Evolutionary conservation across 1,140 invertebrate species (phyloP).

Genomic region (Atta cephalotes): DNA sequence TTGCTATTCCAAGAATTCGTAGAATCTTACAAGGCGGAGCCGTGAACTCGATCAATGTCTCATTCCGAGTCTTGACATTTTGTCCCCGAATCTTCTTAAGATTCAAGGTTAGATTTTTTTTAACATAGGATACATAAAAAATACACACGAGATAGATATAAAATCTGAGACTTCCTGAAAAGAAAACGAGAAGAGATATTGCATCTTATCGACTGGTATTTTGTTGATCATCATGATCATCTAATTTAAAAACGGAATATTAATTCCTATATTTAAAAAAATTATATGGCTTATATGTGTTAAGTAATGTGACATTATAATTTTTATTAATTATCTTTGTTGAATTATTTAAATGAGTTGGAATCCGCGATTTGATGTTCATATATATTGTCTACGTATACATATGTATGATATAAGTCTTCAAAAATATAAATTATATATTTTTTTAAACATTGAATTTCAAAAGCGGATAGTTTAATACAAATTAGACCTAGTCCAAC

Average conservation of each 20-base stretch:
- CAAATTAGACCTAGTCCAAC: neutral
- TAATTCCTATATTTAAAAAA: neutral
- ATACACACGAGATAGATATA: neutral
- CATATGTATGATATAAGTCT: neutral
- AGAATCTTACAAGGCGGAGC: conserved; percentile 10
- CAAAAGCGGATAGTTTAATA: neutral
- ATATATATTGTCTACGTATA: neutral
- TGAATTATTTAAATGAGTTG: conserved; percentile 15
- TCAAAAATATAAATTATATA: neutral
- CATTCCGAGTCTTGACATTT: conserved; percentile 53
- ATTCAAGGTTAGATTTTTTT: conserved; percentile 65
- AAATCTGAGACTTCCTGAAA: neutral
- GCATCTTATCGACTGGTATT: neutral
- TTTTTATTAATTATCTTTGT: neutral
- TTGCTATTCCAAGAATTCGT: neutral
- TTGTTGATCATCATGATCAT: neutral
- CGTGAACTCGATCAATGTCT: conserved; percentile 34
- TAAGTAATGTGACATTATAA: neutral
- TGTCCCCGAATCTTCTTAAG: conserved; percentile 21
- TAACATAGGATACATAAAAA: neutral
- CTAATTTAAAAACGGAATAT: conserved; percentile 36
- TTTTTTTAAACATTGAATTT: neutral
- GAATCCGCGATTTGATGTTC: neutral
- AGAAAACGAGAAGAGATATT: neutral
- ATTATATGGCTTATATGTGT: neutral